Conservation (phyloP, 1,140 invertebrate genomes). For the Pachyrhynchus sulphureomaculatus region DNA sequence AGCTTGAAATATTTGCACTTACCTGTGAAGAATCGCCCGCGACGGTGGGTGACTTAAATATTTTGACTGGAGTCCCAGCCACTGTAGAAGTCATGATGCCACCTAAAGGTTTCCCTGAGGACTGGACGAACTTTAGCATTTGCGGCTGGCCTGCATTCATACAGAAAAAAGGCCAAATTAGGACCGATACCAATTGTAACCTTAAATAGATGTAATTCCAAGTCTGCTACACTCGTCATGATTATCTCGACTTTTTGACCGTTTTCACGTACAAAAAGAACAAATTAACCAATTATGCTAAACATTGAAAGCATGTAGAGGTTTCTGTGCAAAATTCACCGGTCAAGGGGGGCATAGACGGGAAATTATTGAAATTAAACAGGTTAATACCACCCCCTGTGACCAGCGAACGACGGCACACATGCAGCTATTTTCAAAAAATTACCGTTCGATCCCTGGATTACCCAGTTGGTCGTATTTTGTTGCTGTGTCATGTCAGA, state of each 20-base stretch:
- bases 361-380: neutral
- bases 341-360: neutral
- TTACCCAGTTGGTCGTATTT: conserved; percentile 64
- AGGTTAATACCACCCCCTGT: conserved; percentile 16
- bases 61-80: conserved; percentile 54
- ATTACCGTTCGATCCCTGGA: conserved; percentile 67
- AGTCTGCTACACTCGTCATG: neutral
- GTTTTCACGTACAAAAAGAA: no score
- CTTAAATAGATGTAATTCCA: neutral
- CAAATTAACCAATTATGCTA: no score
- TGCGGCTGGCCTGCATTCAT: conserved; percentile 61
- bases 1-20: conserved; percentile 1
- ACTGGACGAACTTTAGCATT: conserved; percentile 65
- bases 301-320: no score
- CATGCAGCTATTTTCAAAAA: conserved; percentile 47
- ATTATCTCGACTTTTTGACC: neutral
- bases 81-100: conserved; percentile 54
- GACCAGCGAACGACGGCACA: conserved; percentile 38
- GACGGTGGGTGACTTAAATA: conserved; percentile 53
- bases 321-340: neutral
- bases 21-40: conserved; percentile 39
- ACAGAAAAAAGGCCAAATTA: conserved; percentile 21
- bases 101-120: conserved; percentile 54
- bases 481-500: conserved; percentile 60
- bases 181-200: neutral